A percentile compares a stretch with the other conserved stretches of the same genome.
phyloP scores from a whole-genome alignment of 2,113 vertebrate genomes.

The Microcebus lehilahytsara region DNA sequence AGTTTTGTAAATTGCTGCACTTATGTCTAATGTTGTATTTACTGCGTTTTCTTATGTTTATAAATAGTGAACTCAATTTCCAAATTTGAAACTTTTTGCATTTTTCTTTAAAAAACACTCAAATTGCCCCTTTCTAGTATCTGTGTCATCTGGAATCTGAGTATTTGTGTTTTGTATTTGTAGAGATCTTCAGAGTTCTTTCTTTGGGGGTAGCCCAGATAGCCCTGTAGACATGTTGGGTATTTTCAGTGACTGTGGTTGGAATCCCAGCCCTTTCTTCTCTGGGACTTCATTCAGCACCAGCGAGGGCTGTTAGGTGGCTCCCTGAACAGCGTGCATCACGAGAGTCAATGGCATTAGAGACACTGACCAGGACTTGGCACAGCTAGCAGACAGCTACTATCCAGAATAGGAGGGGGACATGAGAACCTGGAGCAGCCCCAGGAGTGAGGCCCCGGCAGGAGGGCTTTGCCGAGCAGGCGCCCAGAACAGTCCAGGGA shows the following conservation, averaged over 20 bases:
- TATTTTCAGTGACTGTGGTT: background rate
- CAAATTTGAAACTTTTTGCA: constrained; percentile 85
- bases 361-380: background rate
- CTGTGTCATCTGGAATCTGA: background rate
- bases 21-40: constrained; percentile 81
- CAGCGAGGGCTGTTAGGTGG: background rate
- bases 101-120: constrained; percentile 71
- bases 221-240: background rate
- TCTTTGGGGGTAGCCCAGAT: background rate
- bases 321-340: background rate
- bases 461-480: background rate
- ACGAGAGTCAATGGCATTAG: background rate
- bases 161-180: background rate
- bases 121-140: background rate
- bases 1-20: constrained; percentile 82
- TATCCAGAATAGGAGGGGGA: background rate
- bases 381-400: background rate
- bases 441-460: background rate
- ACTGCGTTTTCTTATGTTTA: constrained; percentile 83
- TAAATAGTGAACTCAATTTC: constrained; percentile 83
- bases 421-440: background rate
- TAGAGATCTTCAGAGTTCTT: background rate
- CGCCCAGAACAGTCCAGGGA: background rate
- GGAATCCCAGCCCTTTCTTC: background rate
- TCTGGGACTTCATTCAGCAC: background rate